These are phyloP conservation scores for Chironomus striatipennis DNA, from an alignment of 1,140 invertebrate species.

Conservation along the genomic window DNA sequence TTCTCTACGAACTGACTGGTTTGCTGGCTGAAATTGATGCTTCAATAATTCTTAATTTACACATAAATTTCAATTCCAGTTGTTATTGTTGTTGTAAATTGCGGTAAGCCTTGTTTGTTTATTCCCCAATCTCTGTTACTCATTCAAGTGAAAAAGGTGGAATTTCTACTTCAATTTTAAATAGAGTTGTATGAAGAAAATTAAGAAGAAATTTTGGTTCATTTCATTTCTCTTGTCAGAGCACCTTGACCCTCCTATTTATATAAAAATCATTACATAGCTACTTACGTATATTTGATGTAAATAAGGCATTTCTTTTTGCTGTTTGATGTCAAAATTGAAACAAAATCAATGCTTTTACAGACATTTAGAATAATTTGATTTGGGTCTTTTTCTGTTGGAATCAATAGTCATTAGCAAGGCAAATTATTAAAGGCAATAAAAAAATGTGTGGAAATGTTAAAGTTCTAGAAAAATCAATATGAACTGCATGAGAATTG, in stretches of 20 bases:
- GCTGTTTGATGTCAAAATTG: background rate
- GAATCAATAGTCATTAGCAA: background rate
- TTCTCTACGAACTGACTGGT: background rate
- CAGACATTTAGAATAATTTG: background rate
- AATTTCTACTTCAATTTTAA: no score
- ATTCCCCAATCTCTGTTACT: background rate
- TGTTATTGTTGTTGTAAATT: background rate
- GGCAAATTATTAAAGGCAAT: background rate
- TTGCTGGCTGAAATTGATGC: background rate
- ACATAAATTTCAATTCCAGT: background rate
- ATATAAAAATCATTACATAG: background rate
- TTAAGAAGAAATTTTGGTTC: background rate
- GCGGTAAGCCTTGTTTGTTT: background rate
- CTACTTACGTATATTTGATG: background rate
- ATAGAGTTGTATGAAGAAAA: background rate
- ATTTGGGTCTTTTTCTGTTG: background rate
- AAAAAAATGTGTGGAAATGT: no score
- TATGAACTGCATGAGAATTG: background rate
- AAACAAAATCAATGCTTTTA: background rate
- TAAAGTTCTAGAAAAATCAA: background rate
- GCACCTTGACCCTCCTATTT: background rate
- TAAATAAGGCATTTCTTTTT: background rate
- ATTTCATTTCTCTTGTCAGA: background rate
- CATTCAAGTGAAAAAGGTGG: background rate
- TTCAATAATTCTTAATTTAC: slow-evolving; percentile 2